These are phyloP conservation scores for Entelurus aequoreus DNA, from an alignment of 2,113 vertebrate species.

Conservation along the genomic window DNA sequence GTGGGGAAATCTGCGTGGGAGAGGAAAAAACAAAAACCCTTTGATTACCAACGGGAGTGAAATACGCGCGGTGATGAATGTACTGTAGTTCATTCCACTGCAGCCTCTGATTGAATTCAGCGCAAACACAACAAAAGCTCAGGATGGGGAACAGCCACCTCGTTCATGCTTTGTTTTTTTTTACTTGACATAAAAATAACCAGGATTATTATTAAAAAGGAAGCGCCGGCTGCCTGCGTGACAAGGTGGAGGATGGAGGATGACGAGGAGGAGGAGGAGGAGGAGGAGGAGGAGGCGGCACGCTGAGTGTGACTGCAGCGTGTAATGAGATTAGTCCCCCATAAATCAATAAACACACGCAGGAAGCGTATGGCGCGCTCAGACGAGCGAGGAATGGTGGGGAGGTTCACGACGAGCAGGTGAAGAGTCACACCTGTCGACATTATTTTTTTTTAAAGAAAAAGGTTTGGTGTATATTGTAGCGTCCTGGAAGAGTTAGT, in stretches of 20 bases:
- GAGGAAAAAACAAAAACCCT: conserved; percentile 3
- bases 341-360: conserved; percentile 61
- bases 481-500: no score
- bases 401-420: no score
- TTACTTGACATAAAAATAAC: conserved; percentile 37
- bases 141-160: conserved; percentile 30
- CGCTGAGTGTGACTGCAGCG: conserved; percentile 51
- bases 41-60: conserved; percentile 27
- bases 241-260: no score
- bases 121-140: conserved; percentile 31
- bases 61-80: conserved; percentile 17
- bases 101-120: not conserved
- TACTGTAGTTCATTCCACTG: conserved; percentile 45
- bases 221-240: no score
- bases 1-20: conserved; percentile 84
- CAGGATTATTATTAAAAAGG: not conserved
- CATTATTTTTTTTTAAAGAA: no score
- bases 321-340: conserved; percentile 59
- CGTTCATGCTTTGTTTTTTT: conserved; percentile 30
- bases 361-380: conserved; percentile 21
- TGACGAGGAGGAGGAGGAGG: conserved; percentile 32
- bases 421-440: no score
- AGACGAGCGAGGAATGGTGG: not conserved
- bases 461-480: no score
- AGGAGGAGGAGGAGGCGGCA: conserved; percentile 17